phyloP scores from a whole-genome alignment of 2,797 vertebrate genomes.

The Poliocrania exsul region DNA sequence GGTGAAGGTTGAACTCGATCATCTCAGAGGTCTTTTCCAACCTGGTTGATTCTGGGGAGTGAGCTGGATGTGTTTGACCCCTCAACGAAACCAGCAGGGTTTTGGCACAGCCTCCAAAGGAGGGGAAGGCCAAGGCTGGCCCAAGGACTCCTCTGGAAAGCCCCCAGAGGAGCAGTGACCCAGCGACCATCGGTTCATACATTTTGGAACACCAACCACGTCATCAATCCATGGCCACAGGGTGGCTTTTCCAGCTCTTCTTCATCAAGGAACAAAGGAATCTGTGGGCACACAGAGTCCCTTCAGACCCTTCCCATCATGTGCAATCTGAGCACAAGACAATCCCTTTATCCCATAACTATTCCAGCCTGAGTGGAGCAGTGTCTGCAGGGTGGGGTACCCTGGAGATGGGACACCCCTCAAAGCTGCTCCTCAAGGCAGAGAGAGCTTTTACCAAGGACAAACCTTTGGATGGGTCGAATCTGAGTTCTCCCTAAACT shows the following conservation, averaged over 20 bases:
- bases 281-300: background rate
- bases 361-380: background rate
- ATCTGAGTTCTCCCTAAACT: background rate
- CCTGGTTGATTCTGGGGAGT: background rate
- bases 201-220: rapidly evolving
- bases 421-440: rapidly evolving
- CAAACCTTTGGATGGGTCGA: background rate
- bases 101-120: background rate
- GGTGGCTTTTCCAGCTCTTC: background rate
- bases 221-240: background rate
- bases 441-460: background rate
- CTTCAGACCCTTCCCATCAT: background rate
- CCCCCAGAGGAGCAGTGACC: background rate
- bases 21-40: too few relatives aligned
- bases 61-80: rapidly evolving
- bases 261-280: background rate
- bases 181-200: rapidly evolving
- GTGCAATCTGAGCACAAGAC: background rate
- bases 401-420: background rate
- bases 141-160: background rate
- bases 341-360: background rate
- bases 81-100: background rate
- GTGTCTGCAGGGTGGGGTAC: background rate
- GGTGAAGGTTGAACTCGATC: too few relatives aligned
- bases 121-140: background rate